Conservation (phyloP, 1,140 invertebrate genomes). For the Delia radicum region DNA sequence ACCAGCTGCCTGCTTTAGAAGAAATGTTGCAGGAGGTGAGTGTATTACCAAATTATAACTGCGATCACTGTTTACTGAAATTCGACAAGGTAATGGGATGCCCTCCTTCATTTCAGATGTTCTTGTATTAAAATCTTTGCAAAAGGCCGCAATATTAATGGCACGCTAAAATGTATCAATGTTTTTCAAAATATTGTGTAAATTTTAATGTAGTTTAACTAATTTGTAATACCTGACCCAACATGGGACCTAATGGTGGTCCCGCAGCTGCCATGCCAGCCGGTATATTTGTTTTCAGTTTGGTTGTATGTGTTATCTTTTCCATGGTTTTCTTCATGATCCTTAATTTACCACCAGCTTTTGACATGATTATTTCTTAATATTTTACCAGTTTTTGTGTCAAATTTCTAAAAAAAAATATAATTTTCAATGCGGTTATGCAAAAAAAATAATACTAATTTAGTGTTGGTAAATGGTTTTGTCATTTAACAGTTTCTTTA, state of each 20-base stretch:
- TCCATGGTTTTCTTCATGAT: conserved; percentile 68
- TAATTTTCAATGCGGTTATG: conserved; percentile 16
- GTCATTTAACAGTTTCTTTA: not conserved
- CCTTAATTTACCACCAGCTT: conserved; percentile 66
- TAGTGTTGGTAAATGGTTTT: not conserved
- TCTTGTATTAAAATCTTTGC: conserved; percentile 96
- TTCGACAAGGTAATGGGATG: conserved; percentile 81
- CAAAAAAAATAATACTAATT: not conserved
- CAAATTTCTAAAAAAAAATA: not conserved
- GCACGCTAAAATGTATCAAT: conserved; percentile 70
- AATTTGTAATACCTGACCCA: conserved; percentile 75
- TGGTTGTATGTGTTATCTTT: conserved; percentile 73
- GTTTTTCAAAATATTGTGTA: too few relatives aligned
- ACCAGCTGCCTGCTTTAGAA: conserved; percentile 94
- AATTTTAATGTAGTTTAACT: not conserved
- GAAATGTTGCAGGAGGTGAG: conserved; percentile 83
- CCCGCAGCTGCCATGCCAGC: conserved; percentile 83
- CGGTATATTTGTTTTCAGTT: conserved; percentile 76
- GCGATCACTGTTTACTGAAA: conserved; percentile 83
- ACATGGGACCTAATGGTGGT: conserved; percentile 86
- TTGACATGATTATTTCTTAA: conserved; percentile 69
- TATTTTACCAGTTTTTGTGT: conserved; percentile 4
- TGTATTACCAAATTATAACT: conserved; percentile 82
- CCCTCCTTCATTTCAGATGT: conserved; percentile 92
- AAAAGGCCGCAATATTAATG: conserved; percentile 94